Evolutionary conservation across 2,797 vertebrate genomes (phyloP), one percentile per base, ranked within the genome.

Genomic region (Cuculus canorus): DNA sequence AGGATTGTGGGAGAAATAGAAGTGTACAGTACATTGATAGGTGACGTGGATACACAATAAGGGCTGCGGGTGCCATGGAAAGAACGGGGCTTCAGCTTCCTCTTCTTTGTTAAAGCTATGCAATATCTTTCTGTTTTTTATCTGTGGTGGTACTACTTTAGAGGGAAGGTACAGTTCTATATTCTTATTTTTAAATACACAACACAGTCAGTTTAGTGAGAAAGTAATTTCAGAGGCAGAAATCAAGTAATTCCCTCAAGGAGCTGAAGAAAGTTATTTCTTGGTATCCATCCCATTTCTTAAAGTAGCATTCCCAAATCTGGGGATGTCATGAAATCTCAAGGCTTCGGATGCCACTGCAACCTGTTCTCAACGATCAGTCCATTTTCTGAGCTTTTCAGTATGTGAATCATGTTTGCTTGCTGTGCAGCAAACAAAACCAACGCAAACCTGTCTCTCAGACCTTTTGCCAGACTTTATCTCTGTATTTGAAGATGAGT

Each of bases 21-120:
- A 6, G 1, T 13, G 6, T 4, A 12, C 4, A 4, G 13, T 30
- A 9, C 5, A 1, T 16, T 2, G 13, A 47, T 19, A 9, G 8
- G 17, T 17, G 30, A 18, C 30, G 30, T 10, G 16, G 17, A 12
- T 14, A 24, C 30, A 5, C 13, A 35, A 0, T 2, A 1, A 9
- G 22, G 83, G 47, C 64, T 35, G 79, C 4, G 17, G 33, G n/a
- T 35, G 21, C 50, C 18, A 2, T 8, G 35, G 24, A 10, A 39
- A 5, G n/a, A 43, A 39, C 30, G 22, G 56, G 32, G 9, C 18
- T 72, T 39, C 47, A 25, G 13, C 30, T 59, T 30, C 45, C 30
- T 48, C 28, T 35, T 21, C 30, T 28, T 13, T 39, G 63, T 4
- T 16, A 23, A 15, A 70, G 59, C 52, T n/a, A 60, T 63, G 43